Percentiles rank a stretch among this genome's conserved stretches.
phyloP scores from a whole-genome alignment of 2,797 vertebrate genomes.

The Coreius guichenoti region DNA sequence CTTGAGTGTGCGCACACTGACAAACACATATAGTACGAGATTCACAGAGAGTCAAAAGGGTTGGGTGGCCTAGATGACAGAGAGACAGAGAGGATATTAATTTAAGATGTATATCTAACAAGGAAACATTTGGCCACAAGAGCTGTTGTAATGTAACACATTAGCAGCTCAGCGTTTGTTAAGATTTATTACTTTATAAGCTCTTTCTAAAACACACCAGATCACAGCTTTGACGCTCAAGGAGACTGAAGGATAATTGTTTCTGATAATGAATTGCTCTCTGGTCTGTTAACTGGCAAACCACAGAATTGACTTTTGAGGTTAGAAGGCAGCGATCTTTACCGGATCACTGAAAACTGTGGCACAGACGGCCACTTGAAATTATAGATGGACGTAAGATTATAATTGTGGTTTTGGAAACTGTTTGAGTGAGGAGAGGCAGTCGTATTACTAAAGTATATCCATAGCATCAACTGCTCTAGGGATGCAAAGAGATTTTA shows the following conservation, averaged over 20 bases:
- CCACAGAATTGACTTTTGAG: conserved; percentile 48
- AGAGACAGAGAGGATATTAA: conserved; percentile 20
- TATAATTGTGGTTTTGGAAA: conserved; percentile 56
- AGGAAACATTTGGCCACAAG: conserved; percentile 16
- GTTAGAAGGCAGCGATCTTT: conserved; percentile 29
- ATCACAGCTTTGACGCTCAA: conserved; percentile 6
- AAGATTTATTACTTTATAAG: conserved; percentile 7
- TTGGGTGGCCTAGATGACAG: conserved; percentile 2
- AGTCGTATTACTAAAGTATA: conserved; percentile 8
- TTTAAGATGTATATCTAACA: conserved; percentile 7
- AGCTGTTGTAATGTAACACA: background rate
- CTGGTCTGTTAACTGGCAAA: conserved; percentile 28
- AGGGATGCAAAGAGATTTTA: conserved; percentile 19
- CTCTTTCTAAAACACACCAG: background rate
- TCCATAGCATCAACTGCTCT: conserved; percentile 24
- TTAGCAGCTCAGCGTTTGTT: background rate
- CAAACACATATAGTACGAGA: conserved; percentile 6
- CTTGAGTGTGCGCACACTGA: conserved; percentile 10
- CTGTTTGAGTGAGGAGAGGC: background rate
- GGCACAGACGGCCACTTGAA: conserved; percentile 35
- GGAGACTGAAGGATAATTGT: conserved; percentile 31
- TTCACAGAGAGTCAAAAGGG: background rate
- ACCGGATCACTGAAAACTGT: conserved; percentile 39
- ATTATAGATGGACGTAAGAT: conserved; percentile 47
- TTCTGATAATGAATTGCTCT: conserved; percentile 29